These are phyloP conservation scores for Percina caprodes DNA, from an alignment of 2,113 vertebrate genomes.

Conservation along the genomic window DNA sequence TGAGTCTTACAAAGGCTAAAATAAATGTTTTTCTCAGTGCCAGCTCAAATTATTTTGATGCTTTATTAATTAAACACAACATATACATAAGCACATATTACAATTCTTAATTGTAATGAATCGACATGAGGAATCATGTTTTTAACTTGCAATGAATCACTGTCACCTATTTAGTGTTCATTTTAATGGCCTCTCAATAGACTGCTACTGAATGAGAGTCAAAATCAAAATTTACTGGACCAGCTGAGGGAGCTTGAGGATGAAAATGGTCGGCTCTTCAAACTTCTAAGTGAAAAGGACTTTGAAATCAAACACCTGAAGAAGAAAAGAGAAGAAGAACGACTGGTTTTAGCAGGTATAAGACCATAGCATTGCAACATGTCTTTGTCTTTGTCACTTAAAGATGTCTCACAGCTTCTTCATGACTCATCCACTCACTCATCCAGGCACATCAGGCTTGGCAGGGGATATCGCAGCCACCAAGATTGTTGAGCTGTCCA, in stretches of 20 bases:
- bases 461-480: slow-evolving; percentile 89
- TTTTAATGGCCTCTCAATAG: slow-evolving; percentile 36
- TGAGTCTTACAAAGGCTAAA: slow-evolving; percentile 57
- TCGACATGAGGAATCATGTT: not conserved
- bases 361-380: not conserved
- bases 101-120: not conserved
- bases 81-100: not conserved
- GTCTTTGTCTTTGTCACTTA: too few species aligned
- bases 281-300: slow-evolving; percentile 90
- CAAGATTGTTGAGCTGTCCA: slow-evolving; percentile 95
- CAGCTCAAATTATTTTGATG: not conserved
- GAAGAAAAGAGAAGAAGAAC: slow-evolving; percentile 89
- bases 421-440: slow-evolving; percentile 2
- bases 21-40: not conserved
- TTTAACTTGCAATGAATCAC: not conserved
- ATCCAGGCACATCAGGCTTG: slow-evolving; percentile 84
- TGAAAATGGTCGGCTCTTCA: slow-evolving; percentile 91
- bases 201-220: slow-evolving; percentile 72
- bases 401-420: not conserved
- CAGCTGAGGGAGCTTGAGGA: slow-evolving; percentile 88
- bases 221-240: slow-evolving; percentile 77
- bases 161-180: not conserved
- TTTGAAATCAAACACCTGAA: slow-evolving; percentile 92
- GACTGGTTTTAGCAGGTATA: slow-evolving; percentile 87
- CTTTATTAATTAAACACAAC: not conserved